Evolutionary conservation across 2,113 vertebrate species (phyloP), one percentile per base, ranked within the genome.

Genomic region (Etheostoma spectabile): DNA sequence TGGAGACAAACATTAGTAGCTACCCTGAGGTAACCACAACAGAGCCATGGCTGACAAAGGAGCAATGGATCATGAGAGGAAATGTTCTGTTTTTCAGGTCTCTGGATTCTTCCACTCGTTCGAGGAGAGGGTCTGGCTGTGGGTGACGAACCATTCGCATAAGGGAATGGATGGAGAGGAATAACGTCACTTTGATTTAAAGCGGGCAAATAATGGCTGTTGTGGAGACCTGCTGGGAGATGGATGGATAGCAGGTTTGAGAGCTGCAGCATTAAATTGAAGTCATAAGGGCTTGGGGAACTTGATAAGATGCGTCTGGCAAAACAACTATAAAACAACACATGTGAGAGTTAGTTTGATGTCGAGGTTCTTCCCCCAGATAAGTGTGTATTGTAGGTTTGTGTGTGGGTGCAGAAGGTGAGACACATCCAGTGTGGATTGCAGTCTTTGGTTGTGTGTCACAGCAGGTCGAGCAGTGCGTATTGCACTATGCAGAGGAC

Each of bases 21-120:
- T 90, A 70, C 71, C 75, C 79, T 68, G 51, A 74, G 86, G 89
- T 91, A 91, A 90, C 85, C 90, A 90, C 88, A 88, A 88, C 88
- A 89, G 79, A 88, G 81, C 71, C 79, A 33, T 48, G 74, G 73
- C 72, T 77, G 82, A 87, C 80, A 88, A 77, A 82, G 72, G 67
- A 77, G 83, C 64, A 21, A 76, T 84, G 86, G 75, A 84, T 89
- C 87, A 87, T n/a, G 66, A 77, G 83, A 86, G 81, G 84, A 90
- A 87, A 84, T 19, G 55, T 74, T 83, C 65, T 76, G 74, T 80
- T 91, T 89, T 86, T 79, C 61, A 88, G 68, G 76, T 78, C 74
- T 79, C 74, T 69, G 61, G 42, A 87, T 86, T 89, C 68, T 85
- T 74, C 76, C 85, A 61, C 72, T 18, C 8, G 3, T 33, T 53